Percentiles rank a stretch among this genome's conserved stretches.
Conservation (phyloP, 2,113 vertebrate genomes). For the Anarhynchus alexandrinus region DNA sequence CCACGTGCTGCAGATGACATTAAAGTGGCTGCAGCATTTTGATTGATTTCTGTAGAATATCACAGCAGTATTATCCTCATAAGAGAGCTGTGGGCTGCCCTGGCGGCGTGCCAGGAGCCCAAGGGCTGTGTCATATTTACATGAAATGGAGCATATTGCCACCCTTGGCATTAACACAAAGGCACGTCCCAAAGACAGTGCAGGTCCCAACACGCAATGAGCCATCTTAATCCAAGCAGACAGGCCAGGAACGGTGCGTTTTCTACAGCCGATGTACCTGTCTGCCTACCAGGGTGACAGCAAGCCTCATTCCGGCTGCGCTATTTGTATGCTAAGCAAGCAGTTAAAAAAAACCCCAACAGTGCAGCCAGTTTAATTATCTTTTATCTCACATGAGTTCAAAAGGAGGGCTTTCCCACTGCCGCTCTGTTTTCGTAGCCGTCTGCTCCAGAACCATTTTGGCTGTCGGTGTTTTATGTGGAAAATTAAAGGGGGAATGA, state of each 20-base stretch:
- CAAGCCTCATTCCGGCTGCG: not conserved
- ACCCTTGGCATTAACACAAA: conserved; percentile 25
- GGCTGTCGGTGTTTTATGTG: not conserved
- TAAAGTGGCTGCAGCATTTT: not conserved
- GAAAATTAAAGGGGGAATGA: conserved; percentile 36
- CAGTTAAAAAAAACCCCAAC: not conserved
- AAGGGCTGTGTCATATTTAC: not conserved
- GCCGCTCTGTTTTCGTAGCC: not conserved
- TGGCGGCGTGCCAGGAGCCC: conserved; percentile 23
- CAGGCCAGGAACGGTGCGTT: not conserved
- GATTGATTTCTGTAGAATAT: not conserved
- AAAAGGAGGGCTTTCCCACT: conserved; percentile 20
- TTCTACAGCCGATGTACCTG: not conserved
- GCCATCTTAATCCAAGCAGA: not conserved
- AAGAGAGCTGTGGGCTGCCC: not conserved
- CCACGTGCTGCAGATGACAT: not conserved
- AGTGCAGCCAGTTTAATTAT: not conserved
- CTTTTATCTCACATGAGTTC: conserved; percentile 29
- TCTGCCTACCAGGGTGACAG: conserved; percentile 35
- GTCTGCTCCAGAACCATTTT: conserved; percentile 15
- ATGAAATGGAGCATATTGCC: conserved; percentile 1
- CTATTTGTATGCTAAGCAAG: conserved; percentile 3
- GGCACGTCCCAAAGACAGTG: not conserved
- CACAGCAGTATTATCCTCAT: not conserved
- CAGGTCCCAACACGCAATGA: conserved; percentile 12